A percentile compares a stretch with the other conserved stretches of the same genome.
These are phyloP conservation scores for Adrianichthys oophorus DNA, from an alignment of 2,797 vertebrate species.

Conservation along the genomic window DNA sequence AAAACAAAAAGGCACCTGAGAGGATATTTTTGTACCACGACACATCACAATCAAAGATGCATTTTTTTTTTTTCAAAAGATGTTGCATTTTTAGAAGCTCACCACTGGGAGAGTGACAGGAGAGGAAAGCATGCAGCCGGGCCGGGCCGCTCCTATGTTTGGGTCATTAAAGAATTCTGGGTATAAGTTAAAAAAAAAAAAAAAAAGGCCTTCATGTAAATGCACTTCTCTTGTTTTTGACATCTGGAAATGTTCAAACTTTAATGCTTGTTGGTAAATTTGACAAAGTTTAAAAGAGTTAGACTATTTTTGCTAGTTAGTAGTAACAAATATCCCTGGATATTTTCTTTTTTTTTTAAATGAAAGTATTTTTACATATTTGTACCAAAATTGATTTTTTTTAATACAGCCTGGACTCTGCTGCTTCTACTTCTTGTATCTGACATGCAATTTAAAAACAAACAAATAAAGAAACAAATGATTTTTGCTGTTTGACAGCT, in stretches of 20 bases:
- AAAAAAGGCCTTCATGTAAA: background rate
- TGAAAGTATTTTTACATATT: conserved; percentile 9
- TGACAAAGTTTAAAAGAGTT: conserved; percentile 48
- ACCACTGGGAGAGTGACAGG: background rate
- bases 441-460: conserved; percentile 60
- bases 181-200: background rate
- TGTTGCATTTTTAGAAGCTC: conserved; percentile 10
- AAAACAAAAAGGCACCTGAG: conserved; percentile 17
- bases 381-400: conserved; percentile 39
- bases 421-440: conserved; percentile 61
- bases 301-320: conserved; percentile 47
- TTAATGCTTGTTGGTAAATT: conserved; percentile 40
- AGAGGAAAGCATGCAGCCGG: background rate
- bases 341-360: conserved; percentile 28
- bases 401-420: conserved; percentile 28
- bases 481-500: conserved; percentile 39
- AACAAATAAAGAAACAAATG: too few relatives aligned
- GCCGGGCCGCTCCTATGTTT: background rate
- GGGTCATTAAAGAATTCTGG: conserved; percentile 3
- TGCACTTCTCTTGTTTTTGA: conserved; percentile 12
- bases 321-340: conserved; percentile 37
- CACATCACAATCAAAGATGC: conserved; percentile 12
- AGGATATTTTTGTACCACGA: conserved; percentile 63
- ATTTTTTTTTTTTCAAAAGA: conserved; percentile 19
- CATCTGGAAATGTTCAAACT: conserved; percentile 5